These are phyloP conservation scores for Cydia pomonella DNA, from an alignment of 1,140 invertebrate species.

Conservation along the genomic window DNA sequence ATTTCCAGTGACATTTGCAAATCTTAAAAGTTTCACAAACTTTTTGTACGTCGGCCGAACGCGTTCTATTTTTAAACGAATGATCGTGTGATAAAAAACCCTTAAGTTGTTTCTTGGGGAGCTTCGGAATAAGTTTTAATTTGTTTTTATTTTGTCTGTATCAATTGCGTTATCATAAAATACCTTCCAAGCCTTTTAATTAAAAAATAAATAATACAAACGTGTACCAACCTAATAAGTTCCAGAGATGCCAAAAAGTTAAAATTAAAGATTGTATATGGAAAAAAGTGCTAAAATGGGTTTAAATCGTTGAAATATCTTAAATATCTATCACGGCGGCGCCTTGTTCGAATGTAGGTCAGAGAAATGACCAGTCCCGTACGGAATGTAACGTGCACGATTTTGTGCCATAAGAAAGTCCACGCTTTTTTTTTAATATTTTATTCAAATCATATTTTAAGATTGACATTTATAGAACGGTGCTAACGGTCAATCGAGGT, in stretches of 20 bases:
- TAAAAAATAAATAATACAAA: no score
- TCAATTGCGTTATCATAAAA: conserved; percentile 6
- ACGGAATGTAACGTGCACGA: conserved; percentile 70
- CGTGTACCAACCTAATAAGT: not conserved
- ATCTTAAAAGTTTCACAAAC: conserved; percentile 27
- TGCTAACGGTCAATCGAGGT: conserved; percentile 20
- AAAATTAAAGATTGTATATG: conserved; percentile 58
- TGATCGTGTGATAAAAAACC: conserved; percentile 15
- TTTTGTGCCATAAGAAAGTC: conserved; percentile 58
- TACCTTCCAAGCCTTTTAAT: not conserved
- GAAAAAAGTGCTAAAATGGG: conserved; percentile 46
- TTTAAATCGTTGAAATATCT: conserved; percentile 23
- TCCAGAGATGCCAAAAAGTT: conserved; percentile 40
- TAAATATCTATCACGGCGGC: conserved; percentile 39
- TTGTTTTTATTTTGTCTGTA: conserved; percentile 10
- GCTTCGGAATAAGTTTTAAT: not conserved
- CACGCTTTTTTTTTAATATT: conserved; percentile 55
- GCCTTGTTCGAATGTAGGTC: conserved; percentile 71
- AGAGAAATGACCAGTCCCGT: conserved; percentile 77
- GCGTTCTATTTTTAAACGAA: conserved; percentile 22
- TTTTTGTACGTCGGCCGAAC: conserved; percentile 9
- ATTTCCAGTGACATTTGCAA: conserved; percentile 29
- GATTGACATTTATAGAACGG: conserved; percentile 40
- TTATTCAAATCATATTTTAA: conserved; percentile 46
- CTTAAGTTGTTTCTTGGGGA: conserved; percentile 11